Evolutionary conservation across 2,888 invertebrate species (phyloP), one percentile per base, ranked within the genome.

Genomic region (Euplexia lucipara): DNA sequence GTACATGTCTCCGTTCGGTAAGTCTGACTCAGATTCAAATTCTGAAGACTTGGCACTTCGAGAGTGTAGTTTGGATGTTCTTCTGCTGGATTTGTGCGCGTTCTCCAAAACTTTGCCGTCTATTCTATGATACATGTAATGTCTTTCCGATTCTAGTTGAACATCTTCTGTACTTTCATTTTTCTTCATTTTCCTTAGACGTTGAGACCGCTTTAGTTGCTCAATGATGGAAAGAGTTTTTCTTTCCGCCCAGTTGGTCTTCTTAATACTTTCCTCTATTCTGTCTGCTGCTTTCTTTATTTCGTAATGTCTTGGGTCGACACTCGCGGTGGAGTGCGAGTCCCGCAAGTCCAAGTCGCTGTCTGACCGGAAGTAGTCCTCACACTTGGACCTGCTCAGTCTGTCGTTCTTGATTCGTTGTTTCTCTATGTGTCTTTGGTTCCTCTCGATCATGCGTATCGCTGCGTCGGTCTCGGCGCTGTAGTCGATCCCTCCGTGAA

Each of bases 41-140:
- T 98, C 98, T 9, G 97, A 92, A 0, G 97, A 97, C 79, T 97
- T 97, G 0, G 97, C 96, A 85, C 97, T 97, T 52, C 97, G 90
- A 9, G 95, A 93, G 82, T 96, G 95, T 20, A 95, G 66, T 75
- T 92, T 94, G 1, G 95, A 94, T 7, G 93, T 86, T 39, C 95
- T 89, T 60, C 92, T 89, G 76, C 94, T 95, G 9, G 96, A 95
- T 74, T 96, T 96, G 83, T 96, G 96, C 18, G 95, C 95, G 84
- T 95, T 95, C 78, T 95, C 95, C n/a, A 95, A 79, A 3, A 95
- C 91, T 76, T 95, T 95, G 8, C 96, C 96, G 82, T 95, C 95
- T 84, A 95, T 95, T 70, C 94, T 86, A 70, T 90, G 88, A 67
- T 95, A 92, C 83, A 92, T 90, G 78, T 95, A 91, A 70, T 93